phyloP scores from a whole-genome alignment of 2,797 vertebrate species.

The Erethizon dorsatum region DNA sequence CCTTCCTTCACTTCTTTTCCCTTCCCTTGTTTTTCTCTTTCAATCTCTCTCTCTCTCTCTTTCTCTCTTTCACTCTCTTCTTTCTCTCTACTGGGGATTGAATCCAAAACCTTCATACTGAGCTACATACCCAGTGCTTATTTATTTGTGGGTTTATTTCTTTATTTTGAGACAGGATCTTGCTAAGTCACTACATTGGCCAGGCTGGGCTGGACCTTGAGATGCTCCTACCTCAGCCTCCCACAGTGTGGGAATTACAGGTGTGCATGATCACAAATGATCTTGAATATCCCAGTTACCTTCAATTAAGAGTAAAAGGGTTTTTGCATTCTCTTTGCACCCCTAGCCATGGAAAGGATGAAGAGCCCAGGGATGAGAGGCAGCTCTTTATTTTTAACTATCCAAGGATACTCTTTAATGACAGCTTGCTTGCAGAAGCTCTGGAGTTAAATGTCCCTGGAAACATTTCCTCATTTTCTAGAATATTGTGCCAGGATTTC shows the following conservation, averaged over 20 bases:
- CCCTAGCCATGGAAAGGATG: no score
- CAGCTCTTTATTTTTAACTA: background rate
- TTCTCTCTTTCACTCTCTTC: background rate
- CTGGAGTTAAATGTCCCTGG: slow-evolving; percentile 22
- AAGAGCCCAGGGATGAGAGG: background rate
- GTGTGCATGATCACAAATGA: background rate
- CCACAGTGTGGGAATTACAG: background rate
- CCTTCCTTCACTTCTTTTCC: background rate
- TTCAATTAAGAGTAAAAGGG: background rate
- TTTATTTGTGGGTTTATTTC: background rate
- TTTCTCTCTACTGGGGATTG: background rate
- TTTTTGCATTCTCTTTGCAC: background rate
- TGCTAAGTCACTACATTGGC: background rate
- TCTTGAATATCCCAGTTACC: background rate
- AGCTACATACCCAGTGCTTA: background rate
- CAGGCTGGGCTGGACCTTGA: background rate
- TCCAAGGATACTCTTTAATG: background rate
- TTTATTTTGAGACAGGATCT: background rate
- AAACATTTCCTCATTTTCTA: background rate
- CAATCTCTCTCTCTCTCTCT: no score
- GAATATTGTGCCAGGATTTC: slow-evolving; percentile 15
- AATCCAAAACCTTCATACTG: background rate
- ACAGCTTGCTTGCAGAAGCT: background rate
- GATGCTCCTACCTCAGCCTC: background rate
- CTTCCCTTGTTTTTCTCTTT: no score